Evolutionary conservation across 2,797 vertebrate genomes (phyloP).

Genomic region (Steatocranus sp.): DNA sequence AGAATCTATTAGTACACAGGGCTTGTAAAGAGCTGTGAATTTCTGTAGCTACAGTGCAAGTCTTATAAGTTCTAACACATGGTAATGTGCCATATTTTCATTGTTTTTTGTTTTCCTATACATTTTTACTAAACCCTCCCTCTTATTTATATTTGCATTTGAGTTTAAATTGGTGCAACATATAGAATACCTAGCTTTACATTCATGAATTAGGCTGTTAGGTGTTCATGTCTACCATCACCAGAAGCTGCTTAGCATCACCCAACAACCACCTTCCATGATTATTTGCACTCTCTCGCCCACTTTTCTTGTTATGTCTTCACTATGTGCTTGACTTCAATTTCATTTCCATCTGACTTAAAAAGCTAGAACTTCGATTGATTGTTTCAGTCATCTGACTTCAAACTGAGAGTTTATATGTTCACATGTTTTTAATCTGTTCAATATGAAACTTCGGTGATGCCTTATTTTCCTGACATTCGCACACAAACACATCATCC

Average conservation of each 20-base stretch:
- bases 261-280: background rate
- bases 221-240: background rate
- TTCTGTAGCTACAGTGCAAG: background rate
- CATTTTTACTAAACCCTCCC: background rate
- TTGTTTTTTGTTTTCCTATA: background rate
- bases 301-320: background rate
- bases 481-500: background rate
- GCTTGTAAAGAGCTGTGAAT: constrained; percentile 1
- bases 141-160: background rate
- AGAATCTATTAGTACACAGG: constrained; percentile 9
- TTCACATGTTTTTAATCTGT: background rate
- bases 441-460: background rate
- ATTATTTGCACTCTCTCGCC: background rate
- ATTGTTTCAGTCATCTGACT: background rate
- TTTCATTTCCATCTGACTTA: background rate
- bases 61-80: background rate
- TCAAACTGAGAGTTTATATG: background rate
- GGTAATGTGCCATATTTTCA: background rate
- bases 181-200: background rate
- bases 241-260: background rate
- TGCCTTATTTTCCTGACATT: background rate
- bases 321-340: background rate
- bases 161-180: background rate
- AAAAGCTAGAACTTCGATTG: background rate
- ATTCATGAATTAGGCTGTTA: background rate